A percentile compares a stretch with the other conserved stretches of the same genome.
These are phyloP conservation scores for Sphinx pinastri DNA, from an alignment of 2,888 invertebrate genomes.

Conservation along the genomic window DNA sequence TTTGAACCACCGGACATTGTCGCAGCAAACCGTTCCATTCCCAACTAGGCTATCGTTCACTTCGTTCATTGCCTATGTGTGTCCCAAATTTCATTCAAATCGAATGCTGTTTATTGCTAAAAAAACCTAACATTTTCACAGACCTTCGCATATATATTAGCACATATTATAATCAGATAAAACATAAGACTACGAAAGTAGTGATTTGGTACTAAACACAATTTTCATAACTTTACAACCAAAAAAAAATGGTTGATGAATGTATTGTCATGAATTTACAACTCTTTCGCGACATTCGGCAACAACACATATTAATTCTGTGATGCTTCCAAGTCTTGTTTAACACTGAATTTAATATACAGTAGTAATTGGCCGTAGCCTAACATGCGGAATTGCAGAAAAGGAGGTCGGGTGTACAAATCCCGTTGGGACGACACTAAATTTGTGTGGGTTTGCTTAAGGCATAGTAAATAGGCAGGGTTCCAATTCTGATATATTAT, in stretches of 20 bases:
- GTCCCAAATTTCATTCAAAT: too few relatives aligned
- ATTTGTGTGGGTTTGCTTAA: conserved; percentile 39
- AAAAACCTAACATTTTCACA: too few relatives aligned
- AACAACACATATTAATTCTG: conserved; percentile 3
- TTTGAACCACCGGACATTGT: too few relatives aligned
- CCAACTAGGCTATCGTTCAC: too few relatives aligned
- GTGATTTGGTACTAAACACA: too few relatives aligned
- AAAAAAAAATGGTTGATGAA: neutral
- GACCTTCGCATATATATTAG: too few relatives aligned
- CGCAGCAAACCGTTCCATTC: too few relatives aligned
- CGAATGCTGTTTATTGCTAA: too few relatives aligned
- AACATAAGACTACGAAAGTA: too few relatives aligned
- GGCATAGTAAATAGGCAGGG: conserved; percentile 39
- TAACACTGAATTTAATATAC: neutral
- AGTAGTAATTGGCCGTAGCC: conserved; percentile 32
- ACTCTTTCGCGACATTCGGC: neutral
- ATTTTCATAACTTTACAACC: neutral
- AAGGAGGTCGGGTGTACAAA: conserved; percentile 36
- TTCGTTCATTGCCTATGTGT: too few relatives aligned
- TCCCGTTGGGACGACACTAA: conserved; percentile 37
- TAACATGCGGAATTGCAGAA: conserved; percentile 38
- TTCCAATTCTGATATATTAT: conserved; percentile 34
- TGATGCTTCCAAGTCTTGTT: neutral
- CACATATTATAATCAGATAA: too few relatives aligned
- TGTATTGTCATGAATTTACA: neutral